Evolutionary conservation across 92 coral and sea anemone genomes (phyloP), one percentile per base, ranked within the genome.

Genomic region (Hydrozoanthus gracilis): DNA sequence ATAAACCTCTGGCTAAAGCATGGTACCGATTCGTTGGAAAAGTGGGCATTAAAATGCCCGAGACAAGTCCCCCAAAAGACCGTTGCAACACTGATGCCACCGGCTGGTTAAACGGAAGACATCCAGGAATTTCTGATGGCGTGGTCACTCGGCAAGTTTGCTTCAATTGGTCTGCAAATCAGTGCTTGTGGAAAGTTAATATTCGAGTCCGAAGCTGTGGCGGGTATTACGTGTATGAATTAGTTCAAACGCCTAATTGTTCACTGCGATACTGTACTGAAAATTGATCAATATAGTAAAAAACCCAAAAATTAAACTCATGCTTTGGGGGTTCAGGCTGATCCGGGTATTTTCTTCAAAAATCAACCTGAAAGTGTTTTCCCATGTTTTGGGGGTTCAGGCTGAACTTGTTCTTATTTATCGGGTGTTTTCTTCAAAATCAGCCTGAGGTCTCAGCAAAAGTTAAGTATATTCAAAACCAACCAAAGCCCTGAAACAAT

Each of bases 181-280:
- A 50, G 14, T 78, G 83, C 12, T 39, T 0, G 7, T 78, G 70
- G 70, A 3, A 35, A 3, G 44, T 6, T 14, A 6, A 13, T 6
- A 58, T 78, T 10, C 51, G 52, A 16, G 47, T 78, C 44, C 18
- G 44, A 60, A 78, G 44, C 50, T 78, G 83, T 51, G n/a, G 83
- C 51, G 0, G 51, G 8, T 78, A 35, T 44, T 78, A 78, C 7
- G 50, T 78, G 68, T 78, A 78, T 45, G 68, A 56, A 46, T 58
- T 78, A 70, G 14, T 16, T 7, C 83, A 68, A 78, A 15, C 71
- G 13, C 44, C 58, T 15, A 0, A 0, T 2, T 73, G 78, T 48
- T 3, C 0, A 0, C 17, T 73, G 17, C 55, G 78, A 12, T 48
- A 73, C 54, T 73, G 78, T 27, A 27, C 39, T 27, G 39, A 27